A percentile compares a stretch with the other conserved stretches of the same genome.
Evolutionary conservation across 2,888 invertebrate genomes (phyloP).

Genomic region (Drosophila demipolita): DNA sequence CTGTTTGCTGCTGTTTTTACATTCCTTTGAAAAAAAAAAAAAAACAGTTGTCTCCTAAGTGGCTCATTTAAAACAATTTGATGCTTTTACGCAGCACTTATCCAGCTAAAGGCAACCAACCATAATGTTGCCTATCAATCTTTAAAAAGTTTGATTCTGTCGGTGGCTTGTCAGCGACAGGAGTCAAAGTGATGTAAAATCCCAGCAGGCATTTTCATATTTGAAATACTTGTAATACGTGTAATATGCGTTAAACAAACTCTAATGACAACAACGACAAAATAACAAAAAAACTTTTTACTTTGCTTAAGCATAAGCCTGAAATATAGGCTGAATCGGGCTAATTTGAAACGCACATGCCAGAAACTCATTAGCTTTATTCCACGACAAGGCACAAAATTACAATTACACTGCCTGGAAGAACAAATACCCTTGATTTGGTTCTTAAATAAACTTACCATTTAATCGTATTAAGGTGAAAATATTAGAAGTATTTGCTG

Average conservation of each 20-base stretch:
- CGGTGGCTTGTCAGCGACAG: conserved; percentile 26
- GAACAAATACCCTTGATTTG: conserved; percentile 6
- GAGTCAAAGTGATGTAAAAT: conserved; percentile 19
- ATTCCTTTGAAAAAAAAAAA: not conserved
- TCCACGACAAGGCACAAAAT: conserved; percentile 28
- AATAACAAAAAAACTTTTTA: conserved; percentile 27
- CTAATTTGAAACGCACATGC: conserved; percentile 57
- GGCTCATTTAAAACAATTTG: conserved; percentile 43
- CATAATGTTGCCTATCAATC: conserved; percentile 7
- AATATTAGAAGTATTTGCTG: not conserved
- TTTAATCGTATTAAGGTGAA: not conserved
- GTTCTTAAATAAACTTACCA: not conserved
- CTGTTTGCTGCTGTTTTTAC: conserved; percentile 11
- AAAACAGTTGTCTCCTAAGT: conserved; percentile 2
- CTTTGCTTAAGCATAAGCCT: conserved; percentile 23
- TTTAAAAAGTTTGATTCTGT: conserved; percentile 16
- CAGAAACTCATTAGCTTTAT: conserved; percentile 73
- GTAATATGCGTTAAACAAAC: conserved; percentile 38
- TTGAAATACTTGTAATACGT: conserved; percentile 33
- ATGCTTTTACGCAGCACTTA: conserved; percentile 33
- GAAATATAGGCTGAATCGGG: conserved; percentile 25
- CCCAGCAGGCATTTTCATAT: conserved; percentile 24
- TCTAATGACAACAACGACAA: conserved; percentile 41
- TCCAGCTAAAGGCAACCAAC: not conserved
- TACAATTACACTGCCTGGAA: not conserved